Evolutionary conservation across 2,113 vertebrate genomes (phyloP), one percentile per base, ranked within the genome.

Genomic region (Eurystomus gularis): DNA sequence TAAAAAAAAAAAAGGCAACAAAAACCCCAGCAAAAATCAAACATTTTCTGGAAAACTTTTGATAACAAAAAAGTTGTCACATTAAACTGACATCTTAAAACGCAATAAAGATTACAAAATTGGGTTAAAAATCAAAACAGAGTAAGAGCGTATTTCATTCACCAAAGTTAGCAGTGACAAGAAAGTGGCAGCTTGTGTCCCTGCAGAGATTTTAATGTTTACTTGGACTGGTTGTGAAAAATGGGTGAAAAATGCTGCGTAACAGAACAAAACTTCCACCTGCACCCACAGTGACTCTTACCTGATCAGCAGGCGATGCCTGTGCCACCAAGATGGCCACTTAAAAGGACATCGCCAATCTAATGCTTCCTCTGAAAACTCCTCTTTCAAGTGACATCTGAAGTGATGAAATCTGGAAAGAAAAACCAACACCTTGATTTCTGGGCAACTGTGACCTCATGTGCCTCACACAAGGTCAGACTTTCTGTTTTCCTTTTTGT

Each of bases 11-110:
- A 55, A 29, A 55, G 26, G 7, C 29, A 17, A 17, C 54, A 55
- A 55, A 31, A 82, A 78, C 0, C 11, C 26, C 15, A 65, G 11
- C 42, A 77, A 82, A 76, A 51, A 3, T 9, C 18, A 6, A 71
- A 71, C 23, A 48, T 5, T 42, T 89, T 64, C 51, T 20, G 24
- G 37, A 90, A 88, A 94, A 85, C 48, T 66, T 57, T 19, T 69
- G 58, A 46, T 79, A 49, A 79, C 71, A 85, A 55, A 10, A 39
- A 88, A 48, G 11, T 23, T 66, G 7, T 68, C 33, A 33, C 7
- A 20, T 75, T 86, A 83, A 90, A 77, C 7, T 16, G 21, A 51
- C 24, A 92, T 64, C 71, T 52, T 82, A 64, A 91, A 86, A 87
- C 5, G 55, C 11, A 95, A 71, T 18, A 37, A 90, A 58, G 15